Conservation (phyloP, 2,797 vertebrate species). For the Adelosebastes latens region DNA sequence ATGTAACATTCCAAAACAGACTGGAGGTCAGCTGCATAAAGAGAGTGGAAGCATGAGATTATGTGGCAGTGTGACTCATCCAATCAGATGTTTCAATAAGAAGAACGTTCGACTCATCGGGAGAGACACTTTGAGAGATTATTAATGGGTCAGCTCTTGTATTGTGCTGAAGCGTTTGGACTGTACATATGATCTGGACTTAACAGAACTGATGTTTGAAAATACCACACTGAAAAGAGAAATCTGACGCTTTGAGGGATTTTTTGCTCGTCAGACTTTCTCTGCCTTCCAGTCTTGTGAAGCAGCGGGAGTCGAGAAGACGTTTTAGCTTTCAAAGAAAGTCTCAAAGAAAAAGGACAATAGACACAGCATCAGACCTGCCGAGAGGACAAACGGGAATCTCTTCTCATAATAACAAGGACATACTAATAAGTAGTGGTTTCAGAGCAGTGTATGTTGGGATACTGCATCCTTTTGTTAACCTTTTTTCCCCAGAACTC, state of each 20-base stretch:
- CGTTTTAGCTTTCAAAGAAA: constrained; percentile 29
- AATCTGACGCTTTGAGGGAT: constrained; percentile 12
- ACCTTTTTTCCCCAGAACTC: constrained; percentile 49
- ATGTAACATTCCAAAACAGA: constrained; percentile 71
- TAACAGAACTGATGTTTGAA: constrained; percentile 16
- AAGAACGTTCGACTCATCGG: constrained; percentile 2
- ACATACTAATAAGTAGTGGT: constrained; percentile 26
- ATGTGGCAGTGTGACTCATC: constrained; percentile 1
- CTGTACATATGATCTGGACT: constrained; percentile 52
- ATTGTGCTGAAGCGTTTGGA: constrained; percentile 19
- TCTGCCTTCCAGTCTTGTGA: constrained; percentile 22
- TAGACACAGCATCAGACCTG: constrained; percentile 40
- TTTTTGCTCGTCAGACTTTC: constrained; percentile 31
- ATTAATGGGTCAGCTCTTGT: background rate
- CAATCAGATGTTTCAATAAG: constrained; percentile 10
- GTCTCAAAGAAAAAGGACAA: constrained; percentile 33
- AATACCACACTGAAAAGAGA: constrained; percentile 19
- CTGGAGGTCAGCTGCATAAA: constrained; percentile 20
- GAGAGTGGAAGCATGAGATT: constrained; percentile 36
- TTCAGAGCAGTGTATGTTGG: constrained; percentile 42
- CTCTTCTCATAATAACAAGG: constrained; percentile 27
- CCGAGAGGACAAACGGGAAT: constrained; percentile 34
- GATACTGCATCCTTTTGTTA: constrained; percentile 50
- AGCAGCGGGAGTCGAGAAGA: constrained; percentile 17
- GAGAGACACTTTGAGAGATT: constrained; percentile 10